Evolutionary conservation across 2,797 vertebrate species (phyloP).

Genomic region (Schizopygopsis malacanthus): DNA sequence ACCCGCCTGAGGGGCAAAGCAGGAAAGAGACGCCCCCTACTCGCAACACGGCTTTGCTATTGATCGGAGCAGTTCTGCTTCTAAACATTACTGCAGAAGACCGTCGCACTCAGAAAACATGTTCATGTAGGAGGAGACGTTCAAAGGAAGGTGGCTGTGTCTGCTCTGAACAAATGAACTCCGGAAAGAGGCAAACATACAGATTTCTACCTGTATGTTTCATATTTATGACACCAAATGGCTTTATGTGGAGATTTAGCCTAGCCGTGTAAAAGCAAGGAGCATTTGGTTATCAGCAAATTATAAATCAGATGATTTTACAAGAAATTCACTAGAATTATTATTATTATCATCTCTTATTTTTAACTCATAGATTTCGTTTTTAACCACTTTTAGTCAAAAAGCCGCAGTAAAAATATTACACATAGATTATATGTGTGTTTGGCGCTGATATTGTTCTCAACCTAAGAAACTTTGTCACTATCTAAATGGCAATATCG

Average conservation of each 20-base stretch:
- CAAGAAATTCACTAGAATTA: background rate
- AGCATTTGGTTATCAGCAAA: background rate
- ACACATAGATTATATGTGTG: too few relatives aligned
- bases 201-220: conserved; percentile 2
- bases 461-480: background rate
- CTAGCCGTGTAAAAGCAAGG: background rate
- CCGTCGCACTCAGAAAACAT: background rate
- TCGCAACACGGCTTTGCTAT: conserved; percentile 2
- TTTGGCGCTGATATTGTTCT: background rate
- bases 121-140: background rate
- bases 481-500: background rate
- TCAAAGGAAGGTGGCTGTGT: background rate
- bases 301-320: background rate
- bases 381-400: background rate
- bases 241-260: background rate
- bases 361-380: background rate
- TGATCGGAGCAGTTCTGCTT: background rate
- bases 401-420: background rate
- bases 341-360: background rate
- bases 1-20: background rate
- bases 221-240: background rate
- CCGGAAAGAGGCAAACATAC: background rate
- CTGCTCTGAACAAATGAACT: conserved; percentile 8
- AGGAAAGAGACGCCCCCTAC: conserved; percentile 7
- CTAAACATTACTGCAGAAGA: conserved; percentile 25